Evolutionary conservation across 2,113 vertebrate genomes (phyloP).

Genomic region (Hippoglossus stenolepis): DNA sequence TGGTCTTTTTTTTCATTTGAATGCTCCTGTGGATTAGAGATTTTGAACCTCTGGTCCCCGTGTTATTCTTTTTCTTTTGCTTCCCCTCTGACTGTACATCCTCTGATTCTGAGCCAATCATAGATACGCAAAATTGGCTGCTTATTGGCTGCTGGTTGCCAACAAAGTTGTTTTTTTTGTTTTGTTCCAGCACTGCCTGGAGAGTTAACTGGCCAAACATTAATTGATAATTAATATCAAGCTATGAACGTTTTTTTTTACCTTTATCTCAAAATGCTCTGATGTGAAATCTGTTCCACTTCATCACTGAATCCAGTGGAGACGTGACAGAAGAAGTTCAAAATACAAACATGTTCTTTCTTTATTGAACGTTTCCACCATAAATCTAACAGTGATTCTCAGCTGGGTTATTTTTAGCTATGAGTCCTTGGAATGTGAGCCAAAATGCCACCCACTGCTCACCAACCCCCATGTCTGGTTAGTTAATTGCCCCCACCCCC

Average conservation of each 20-base stretch:
- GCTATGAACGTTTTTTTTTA: not conserved
- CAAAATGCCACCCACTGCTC: not conserved
- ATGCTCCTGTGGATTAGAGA: conserved; percentile 28
- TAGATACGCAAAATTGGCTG: conserved; percentile 22
- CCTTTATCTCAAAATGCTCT: not conserved
- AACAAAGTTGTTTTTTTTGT: not conserved
- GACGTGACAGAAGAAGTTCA: not conserved
- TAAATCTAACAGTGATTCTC: not conserved
- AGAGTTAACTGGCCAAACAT: conserved; percentile 1
- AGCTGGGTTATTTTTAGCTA: conserved; percentile 1
- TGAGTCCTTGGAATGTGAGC: not conserved
- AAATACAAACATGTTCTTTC: not conserved
- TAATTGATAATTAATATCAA: conserved; percentile 1
- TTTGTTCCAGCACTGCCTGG: not conserved
- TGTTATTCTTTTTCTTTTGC: not conserved
- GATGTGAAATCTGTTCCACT: not conserved
- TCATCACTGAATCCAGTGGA: not conserved
- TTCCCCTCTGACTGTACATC: conserved; percentile 7
- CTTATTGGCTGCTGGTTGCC: not conserved
- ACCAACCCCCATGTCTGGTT: not conserved
- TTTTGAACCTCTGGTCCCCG: conserved; percentile 8
- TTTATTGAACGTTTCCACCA: not conserved
- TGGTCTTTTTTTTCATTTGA: conserved; percentile 5
- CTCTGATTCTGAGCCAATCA: conserved; percentile 47
- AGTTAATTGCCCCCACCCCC: not conserved